Base-by-base conservation (phyloP, 1,140 invertebrate species). In the Lineus longissimus region DNA sequence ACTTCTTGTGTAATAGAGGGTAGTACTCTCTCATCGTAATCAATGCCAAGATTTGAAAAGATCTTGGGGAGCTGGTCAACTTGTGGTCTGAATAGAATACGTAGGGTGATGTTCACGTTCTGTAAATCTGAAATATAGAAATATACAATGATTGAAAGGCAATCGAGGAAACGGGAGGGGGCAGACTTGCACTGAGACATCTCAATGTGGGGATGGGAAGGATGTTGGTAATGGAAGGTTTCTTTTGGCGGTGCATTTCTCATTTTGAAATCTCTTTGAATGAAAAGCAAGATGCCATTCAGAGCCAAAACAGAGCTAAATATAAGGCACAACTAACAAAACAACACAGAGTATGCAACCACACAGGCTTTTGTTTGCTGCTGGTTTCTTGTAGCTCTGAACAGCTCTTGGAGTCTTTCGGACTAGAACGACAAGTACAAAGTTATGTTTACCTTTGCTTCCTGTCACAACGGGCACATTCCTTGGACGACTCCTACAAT, bases 1-100 rank as follows among this genome's bases (percentile, higher is more conserved):
- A 99, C 96, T 90, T 99, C 97, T 78, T 92, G 94, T 6, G 95
- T 98, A 77, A 99, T 99, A 0, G 97, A 99, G 22, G 97, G 97
- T 33, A 99, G 81, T 54, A 99, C 96, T 82, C 97, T 86, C 80
- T 99, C 97, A 81, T 99, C 97, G 82, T 99, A 99, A 84, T 99
- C 97, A 70, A 92, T 82, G 71, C 97, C 97, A 51, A 99, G 85
- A 73, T 96, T 97, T 19, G 91, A 93, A 80, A 95, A 99, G 71
- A 99, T 98, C 79, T 88, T 92, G 7, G 87, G 87, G 47, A 99
- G 83, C 67, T 91, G 86, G 61, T 92, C 90, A 22, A 94, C 91
- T 40, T 93, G 83, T 27, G 97, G 97, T 80, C 97, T 85, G 84
- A 97, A 98, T 63, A 99, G 83, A 78, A 99, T 96, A 86, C 97